Evolutionary conservation across 2,113 vertebrate genomes (phyloP).

Genomic region (Muntiacus muntjak): DNA sequence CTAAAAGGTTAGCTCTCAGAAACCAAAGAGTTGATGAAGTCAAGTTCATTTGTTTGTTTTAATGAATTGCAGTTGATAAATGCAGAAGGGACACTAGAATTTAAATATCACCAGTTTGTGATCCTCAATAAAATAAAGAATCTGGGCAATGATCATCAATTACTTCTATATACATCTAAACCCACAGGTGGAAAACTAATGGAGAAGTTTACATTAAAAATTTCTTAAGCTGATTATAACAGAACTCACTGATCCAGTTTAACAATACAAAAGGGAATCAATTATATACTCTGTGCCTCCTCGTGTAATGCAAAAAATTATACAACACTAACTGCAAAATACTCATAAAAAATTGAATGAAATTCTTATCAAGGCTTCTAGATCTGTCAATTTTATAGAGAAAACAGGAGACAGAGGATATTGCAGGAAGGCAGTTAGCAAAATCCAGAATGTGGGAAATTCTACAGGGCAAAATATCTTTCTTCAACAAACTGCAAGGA

Average conservation of each 20-base stretch:
- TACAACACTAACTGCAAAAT: background rate
- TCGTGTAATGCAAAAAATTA: background rate
- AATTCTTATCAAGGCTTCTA: background rate
- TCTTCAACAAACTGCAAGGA: background rate
- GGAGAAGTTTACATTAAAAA: background rate
- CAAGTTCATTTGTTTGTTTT: constrained; percentile 8
- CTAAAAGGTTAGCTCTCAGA: background rate
- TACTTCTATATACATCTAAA: background rate
- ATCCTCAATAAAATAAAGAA: background rate
- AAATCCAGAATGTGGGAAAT: background rate
- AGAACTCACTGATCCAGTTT: background rate
- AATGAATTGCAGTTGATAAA: background rate
- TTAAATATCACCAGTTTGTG: background rate
- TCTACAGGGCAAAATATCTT: background rate
- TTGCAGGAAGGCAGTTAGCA: background rate
- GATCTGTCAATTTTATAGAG: background rate
- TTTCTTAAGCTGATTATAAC: background rate
- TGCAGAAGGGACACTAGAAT: background rate
- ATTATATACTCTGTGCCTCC: background rate
- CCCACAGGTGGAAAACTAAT: background rate
- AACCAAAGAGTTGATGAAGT: background rate
- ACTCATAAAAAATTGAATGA: background rate
- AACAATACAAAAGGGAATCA: background rate
- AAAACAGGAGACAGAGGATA: background rate
- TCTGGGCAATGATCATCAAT: background rate